Percentiles rank a stretch among this genome's conserved stretches.
Conservation (phyloP, 2,888 invertebrate genomes). For the Phortica okadai region DNA sequence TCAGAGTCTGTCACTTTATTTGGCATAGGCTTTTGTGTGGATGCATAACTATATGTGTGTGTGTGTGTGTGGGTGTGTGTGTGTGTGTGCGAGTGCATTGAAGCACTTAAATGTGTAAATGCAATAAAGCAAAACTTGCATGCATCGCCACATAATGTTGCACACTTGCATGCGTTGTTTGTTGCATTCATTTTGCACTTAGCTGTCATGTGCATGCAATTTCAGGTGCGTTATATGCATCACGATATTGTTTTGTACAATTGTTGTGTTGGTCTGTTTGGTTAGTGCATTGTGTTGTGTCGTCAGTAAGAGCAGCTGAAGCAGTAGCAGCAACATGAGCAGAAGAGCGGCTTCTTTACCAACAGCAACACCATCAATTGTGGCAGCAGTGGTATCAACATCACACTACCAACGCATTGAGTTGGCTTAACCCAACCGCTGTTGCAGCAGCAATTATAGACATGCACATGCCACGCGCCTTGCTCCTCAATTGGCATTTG, state of each 20-base stretch:
- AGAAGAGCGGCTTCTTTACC: no score
- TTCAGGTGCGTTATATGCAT: neutral
- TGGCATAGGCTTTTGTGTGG: neutral
- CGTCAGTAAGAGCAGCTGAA: neutral
- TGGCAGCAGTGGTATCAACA: neutral
- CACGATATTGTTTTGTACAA: neutral
- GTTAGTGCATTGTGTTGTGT: neutral
- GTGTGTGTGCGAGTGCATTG: neutral
- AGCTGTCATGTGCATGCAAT: neutral
- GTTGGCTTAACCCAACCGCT: conserved; percentile 31
- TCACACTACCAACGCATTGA: conserved; percentile 4
- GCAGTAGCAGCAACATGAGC: neutral
- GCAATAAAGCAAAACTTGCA: neutral
- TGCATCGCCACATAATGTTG: neutral
- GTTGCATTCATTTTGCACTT: neutral
- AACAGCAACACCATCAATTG: neutral
- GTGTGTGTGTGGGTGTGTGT: neutral
- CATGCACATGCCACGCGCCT: neutral
- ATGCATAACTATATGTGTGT: neutral
- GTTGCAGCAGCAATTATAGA: neutral
- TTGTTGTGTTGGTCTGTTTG: neutral
- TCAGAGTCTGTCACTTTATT: neutral
- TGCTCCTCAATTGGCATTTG: neutral
- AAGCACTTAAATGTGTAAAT: neutral
- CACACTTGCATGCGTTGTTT: neutral